These are phyloP conservation scores for Syngnathus typhle DNA, from an alignment of 2,113 vertebrate species.

Conservation along the genomic window DNA sequence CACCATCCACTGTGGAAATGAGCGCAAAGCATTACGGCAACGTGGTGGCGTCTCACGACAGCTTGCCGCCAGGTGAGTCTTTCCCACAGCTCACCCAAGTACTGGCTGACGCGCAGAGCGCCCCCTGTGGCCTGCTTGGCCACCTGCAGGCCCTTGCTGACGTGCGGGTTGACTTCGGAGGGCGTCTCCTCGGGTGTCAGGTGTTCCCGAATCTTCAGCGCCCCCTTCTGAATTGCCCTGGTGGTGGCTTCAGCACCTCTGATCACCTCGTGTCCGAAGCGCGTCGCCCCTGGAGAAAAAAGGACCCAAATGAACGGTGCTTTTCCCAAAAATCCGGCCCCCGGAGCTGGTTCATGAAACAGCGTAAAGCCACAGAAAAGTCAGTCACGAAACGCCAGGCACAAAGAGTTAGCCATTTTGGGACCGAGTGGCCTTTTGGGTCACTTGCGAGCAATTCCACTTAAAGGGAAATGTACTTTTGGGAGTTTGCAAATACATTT, in stretches of 20 bases:
- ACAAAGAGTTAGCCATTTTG: background rate
- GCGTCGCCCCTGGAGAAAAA: conserved; percentile 77
- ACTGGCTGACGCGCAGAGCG: conserved; percentile 86
- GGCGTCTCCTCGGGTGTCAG: conserved; percentile 89
- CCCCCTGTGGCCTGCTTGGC: conserved; percentile 84
- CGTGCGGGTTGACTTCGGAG: conserved; percentile 80
- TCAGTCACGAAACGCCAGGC: too few species aligned
- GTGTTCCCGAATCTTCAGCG: conserved; percentile 80
- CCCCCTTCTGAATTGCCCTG: conserved; percentile 86
- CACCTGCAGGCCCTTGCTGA: conserved; percentile 77
- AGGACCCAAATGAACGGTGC: background rate
- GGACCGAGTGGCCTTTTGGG: background rate
- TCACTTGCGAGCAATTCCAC: too few species aligned
- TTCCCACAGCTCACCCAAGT: conserved; percentile 74
- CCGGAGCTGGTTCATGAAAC: background rate
- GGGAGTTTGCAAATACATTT: too few species aligned
- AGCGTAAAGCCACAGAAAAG: background rate
- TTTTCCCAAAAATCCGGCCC: background rate
- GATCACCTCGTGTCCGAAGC: conserved; percentile 80
- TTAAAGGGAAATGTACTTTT: too few species aligned
- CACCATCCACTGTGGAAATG: conserved; percentile 78
- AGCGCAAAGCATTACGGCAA: background rate
- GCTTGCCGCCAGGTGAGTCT: too few species aligned
- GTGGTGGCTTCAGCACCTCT: conserved; percentile 89
- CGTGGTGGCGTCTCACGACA: too few species aligned